phyloP scores from a whole-genome alignment of 1,140 invertebrate genomes.

The Diploscapter pachys region DNA sequence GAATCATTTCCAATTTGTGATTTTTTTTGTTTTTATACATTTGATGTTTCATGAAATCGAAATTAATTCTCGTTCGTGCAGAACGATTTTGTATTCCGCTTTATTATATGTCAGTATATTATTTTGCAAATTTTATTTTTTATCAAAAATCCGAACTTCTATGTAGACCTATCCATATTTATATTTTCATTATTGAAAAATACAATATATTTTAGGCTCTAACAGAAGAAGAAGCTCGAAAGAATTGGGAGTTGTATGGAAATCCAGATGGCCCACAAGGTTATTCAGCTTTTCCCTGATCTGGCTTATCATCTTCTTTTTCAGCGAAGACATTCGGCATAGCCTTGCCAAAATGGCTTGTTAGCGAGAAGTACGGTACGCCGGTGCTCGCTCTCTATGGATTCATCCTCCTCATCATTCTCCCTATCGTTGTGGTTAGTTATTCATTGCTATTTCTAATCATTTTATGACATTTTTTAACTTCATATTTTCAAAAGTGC shows the following conservation, averaged over 20 bases:
- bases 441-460: conserved; percentile 19
- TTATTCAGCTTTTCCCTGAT: too few species aligned
- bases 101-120: conserved; percentile 3
- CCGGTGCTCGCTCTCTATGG: conserved; percentile 94
- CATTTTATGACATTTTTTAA: not conserved
- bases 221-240: conserved; percentile 92
- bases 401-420: conserved; percentile 91
- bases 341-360: conserved; percentile 97
- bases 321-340: conserved; percentile 94
- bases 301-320: too few species aligned
- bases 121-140: not conserved
- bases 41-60: too few species aligned
- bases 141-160: too few species aligned
- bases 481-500: too few species aligned
- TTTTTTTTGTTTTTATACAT: too few species aligned
- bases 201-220: conserved; percentile 58
- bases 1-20: too few species aligned
- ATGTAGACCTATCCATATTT: not conserved
- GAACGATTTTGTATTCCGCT: not conserved
- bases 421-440: conserved; percentile 78
- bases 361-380: conserved; percentile 98
- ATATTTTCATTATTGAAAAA: not conserved
- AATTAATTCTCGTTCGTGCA: too few species aligned
- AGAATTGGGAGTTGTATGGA: conserved; percentile 98
- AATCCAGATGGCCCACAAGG: conserved; percentile 95